A percentile compares a stretch with the other conserved stretches of the same genome.
Conservation (phyloP, 1,140 invertebrate genomes). For the Drosophila nikananu region DNA sequence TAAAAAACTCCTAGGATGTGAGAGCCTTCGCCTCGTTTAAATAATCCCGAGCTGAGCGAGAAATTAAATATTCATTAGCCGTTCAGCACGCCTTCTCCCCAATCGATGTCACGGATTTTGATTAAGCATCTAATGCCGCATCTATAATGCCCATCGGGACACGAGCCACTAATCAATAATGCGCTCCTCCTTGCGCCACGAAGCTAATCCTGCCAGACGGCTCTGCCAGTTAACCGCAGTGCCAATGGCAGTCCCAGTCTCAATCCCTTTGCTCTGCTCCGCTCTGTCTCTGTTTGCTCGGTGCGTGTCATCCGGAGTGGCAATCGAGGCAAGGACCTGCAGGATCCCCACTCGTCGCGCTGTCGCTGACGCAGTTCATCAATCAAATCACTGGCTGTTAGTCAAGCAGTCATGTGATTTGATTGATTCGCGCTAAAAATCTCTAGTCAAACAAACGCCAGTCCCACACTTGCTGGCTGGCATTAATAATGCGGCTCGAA, state of each 20-base stretch:
- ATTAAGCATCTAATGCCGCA: constrained; percentile 55
- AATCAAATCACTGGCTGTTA: constrained; percentile 83
- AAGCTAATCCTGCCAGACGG: constrained; percentile 77
- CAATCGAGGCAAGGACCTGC: constrained; percentile 42
- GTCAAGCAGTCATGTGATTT: constrained; percentile 83
- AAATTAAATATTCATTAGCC: constrained; percentile 68
- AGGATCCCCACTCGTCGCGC: constrained; percentile 16
- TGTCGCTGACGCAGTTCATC: constrained; percentile 71
- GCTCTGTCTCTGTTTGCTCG: constrained; percentile 51
- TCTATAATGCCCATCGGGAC: constrained; percentile 44
- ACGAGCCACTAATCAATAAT: constrained; percentile 75
- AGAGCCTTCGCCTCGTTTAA: constrained; percentile 17
- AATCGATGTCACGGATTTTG: constrained; percentile 54
- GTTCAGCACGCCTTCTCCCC: constrained; percentile 19
- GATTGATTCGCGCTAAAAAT: constrained; percentile 83
- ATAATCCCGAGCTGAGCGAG: neutral
- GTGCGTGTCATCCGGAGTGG: constrained; percentile 69
- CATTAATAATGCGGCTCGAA: constrained; percentile 61
- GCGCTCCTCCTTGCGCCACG: constrained; percentile 47
- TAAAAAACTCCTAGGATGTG: constrained; percentile 5
- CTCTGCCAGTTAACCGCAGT: constrained; percentile 49
- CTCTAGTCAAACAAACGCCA: constrained; percentile 63
- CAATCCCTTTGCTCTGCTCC: constrained; percentile 3
- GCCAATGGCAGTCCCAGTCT: constrained; percentile 23
- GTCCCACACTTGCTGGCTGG: constrained; percentile 20